A percentile compares a stretch with the other conserved stretches of the same genome.
phyloP scores from a whole-genome alignment of 2,797 vertebrate genomes.

The Neomorphus geoffroyi region DNA sequence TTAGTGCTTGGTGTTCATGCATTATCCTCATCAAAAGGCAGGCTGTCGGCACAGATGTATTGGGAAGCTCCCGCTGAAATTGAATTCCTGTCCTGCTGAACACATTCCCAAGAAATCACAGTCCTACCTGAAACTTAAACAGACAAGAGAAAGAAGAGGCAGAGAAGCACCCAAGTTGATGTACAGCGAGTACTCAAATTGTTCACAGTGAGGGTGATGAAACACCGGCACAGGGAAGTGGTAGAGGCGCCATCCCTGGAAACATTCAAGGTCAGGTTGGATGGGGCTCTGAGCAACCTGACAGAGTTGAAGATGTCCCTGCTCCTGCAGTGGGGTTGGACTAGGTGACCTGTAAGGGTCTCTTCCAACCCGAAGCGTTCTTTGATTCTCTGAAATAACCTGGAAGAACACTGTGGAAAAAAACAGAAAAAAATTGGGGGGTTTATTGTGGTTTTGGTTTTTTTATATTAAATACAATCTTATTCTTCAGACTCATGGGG shows the following conservation, averaged over 20 bases:
- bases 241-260: too few species aligned
- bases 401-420: not conserved
- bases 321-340: too few species aligned
- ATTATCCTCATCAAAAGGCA: not conserved
- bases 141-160: not conserved
- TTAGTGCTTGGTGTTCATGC: not conserved
- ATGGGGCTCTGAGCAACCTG: too few species aligned
- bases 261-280: too few species aligned
- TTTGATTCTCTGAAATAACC: not conserved
- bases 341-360: too few species aligned
- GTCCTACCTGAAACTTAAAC: not conserved
- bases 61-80: not conserved
- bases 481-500: not conserved
- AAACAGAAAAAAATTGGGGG: not conserved
- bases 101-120: not conserved
- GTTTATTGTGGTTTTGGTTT: not conserved
- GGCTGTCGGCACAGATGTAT: accelerated
- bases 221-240: too few species aligned
- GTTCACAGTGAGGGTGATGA: too few species aligned
- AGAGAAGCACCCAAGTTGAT: not conserved
- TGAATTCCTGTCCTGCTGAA: not conserved
- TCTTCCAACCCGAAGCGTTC: too few species aligned
- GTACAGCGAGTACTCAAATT: not conserved
- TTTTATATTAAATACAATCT: not conserved
- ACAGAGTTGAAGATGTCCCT: too few species aligned